Conservation (phyloP, 2,113 vertebrate genomes). For the Castor canadensis region DNA sequence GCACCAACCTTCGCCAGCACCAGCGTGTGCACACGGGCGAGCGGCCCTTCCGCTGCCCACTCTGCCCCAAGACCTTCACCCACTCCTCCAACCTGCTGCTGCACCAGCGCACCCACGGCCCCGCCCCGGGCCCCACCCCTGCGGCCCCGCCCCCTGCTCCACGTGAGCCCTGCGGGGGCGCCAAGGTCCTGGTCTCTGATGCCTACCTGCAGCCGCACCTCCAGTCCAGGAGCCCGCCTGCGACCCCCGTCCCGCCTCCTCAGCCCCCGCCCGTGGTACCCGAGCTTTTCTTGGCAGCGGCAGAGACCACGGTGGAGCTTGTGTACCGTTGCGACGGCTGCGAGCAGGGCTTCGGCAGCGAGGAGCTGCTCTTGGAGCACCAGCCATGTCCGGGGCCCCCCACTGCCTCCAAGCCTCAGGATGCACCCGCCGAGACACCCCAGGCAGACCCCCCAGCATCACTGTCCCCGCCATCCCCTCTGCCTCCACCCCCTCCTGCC, state of each 20-base stretch:
- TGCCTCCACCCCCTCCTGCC: slow-evolving; percentile 14
- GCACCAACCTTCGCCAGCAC: slow-evolving; percentile 93
- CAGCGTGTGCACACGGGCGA: slow-evolving; percentile 93
- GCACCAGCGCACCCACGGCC: slow-evolving; percentile 88
- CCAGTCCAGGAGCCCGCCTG: slow-evolving; percentile 67
- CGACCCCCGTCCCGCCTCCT: not conserved
- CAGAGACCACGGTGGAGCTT: slow-evolving; percentile 76
- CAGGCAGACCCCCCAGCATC: not conserved
- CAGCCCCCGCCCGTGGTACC: slow-evolving; percentile 40
- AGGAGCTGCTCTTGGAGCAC: slow-evolving; percentile 71
- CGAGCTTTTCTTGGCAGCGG: slow-evolving; percentile 59
- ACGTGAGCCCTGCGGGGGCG: slow-evolving; percentile 55
- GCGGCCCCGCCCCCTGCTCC: slow-evolving; percentile 70
- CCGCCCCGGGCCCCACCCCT: slow-evolving; percentile 40
- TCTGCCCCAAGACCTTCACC: slow-evolving; percentile 92
- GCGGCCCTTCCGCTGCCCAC: slow-evolving; percentile 88
- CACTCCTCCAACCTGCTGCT: slow-evolving; percentile 92
- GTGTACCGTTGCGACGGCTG: slow-evolving; percentile 72
- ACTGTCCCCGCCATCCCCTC: not conserved
- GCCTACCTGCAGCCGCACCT: slow-evolving; percentile 83
- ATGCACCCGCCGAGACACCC: fast-evolving
- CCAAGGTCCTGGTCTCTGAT: not conserved
- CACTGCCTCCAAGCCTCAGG: not conserved
- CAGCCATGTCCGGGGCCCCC: slow-evolving; percentile 62
- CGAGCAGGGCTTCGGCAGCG: slow-evolving; percentile 73